Percentiles rank a stretch among this genome's conserved stretches.
Conservation (phyloP, 1,140 invertebrate species). For the Pseudachorutes palmiensis region DNA sequence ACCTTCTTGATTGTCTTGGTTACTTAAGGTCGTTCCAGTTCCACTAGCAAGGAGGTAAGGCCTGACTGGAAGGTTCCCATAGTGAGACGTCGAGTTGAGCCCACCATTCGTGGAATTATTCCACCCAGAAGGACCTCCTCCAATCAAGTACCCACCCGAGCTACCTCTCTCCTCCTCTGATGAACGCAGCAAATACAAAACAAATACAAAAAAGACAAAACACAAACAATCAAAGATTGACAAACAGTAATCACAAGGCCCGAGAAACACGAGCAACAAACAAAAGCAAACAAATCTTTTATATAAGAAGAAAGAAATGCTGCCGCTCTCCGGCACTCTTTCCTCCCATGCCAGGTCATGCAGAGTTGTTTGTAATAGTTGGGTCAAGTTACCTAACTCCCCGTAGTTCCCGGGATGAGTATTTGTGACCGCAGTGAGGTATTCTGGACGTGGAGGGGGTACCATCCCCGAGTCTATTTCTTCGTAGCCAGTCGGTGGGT, state of each 20-base stretch:
- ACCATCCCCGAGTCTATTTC: constrained; percentile 54
- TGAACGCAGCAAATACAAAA: constrained; percentile 6
- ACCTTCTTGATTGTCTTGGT: constrained; percentile 17
- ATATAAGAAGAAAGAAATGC: too few relatives aligned
- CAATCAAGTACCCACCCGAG: constrained; percentile 1
- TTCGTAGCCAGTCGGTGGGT: constrained; percentile 54
- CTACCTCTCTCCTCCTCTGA: constrained; percentile 25
- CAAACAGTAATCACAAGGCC: too few relatives aligned
- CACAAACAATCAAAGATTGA: constrained; percentile 17
- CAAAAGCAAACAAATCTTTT: too few relatives aligned
- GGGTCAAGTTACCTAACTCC: constrained; percentile 39
- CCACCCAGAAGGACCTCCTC: constrained; percentile 42
- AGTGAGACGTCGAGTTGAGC: constrained; percentile 48
- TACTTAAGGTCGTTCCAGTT: constrained; percentile 8
- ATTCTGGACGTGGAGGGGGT: constrained; percentile 58
- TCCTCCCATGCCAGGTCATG: too few relatives aligned
- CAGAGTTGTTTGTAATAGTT: too few relatives aligned
- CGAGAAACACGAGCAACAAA: too few relatives aligned
- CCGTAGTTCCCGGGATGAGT: constrained; percentile 56
- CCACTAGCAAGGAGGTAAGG: constrained; percentile 34
- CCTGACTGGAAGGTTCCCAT: constrained; percentile 51
- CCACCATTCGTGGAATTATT: constrained; percentile 51
- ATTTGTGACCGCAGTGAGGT: constrained; percentile 59
- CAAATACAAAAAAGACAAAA: constrained; percentile 28
- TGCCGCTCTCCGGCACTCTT: too few relatives aligned